Evolutionary conservation across 2,888 invertebrate genomes (phyloP), one percentile per base, ranked within the genome.

Genomic region (Cyaniris semiargus): DNA sequence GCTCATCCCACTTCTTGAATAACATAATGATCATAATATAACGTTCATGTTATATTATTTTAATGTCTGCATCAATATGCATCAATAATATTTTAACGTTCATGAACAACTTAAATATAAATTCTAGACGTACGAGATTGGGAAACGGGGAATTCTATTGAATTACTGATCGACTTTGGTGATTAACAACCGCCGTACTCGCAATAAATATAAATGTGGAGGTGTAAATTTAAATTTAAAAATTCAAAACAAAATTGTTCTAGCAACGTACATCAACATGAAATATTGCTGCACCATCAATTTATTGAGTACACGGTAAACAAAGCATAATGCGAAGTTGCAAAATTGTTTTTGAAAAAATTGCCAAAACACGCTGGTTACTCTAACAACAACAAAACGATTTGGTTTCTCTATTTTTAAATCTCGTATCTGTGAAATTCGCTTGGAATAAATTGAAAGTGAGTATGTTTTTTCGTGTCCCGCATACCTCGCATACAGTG

Each of bases 221-320:
- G 74, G 74, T 74, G 74, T 74, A 74, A 74, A 74, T 74, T 74
- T 21, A 44, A 72, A 44, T 72, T 38, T 44, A 44, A 74, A 74
- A 74, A 48, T 74, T 48, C 44, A 74, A 74, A 74, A 74, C 74
- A 74, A 74, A 74, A 74, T 74, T 74, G 74, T 74, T 74, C 74
- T 74, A 74, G 74, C 74, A 48, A 74, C 74, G 27, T 74, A 48
- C 48, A 74, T 74, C 74, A 74, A 74, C 74, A 74, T 74, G 74
- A 74, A 74, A 74, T 74, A 74, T 74, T 18, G 74, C 74, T 74
- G 74, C 74, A 53, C 74, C 74, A 74, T 53, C 74, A 21, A 74
- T 74, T 74, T 74, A 74, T 74, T 74, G 74, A 74, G 74, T 60
- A 76, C 44, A 38, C 60, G 66, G 76, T 66, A 76, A 76, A 76